Evolutionary conservation across 2,888 invertebrate species (phyloP).

Genomic region (Drosophila mercatorum): DNA sequence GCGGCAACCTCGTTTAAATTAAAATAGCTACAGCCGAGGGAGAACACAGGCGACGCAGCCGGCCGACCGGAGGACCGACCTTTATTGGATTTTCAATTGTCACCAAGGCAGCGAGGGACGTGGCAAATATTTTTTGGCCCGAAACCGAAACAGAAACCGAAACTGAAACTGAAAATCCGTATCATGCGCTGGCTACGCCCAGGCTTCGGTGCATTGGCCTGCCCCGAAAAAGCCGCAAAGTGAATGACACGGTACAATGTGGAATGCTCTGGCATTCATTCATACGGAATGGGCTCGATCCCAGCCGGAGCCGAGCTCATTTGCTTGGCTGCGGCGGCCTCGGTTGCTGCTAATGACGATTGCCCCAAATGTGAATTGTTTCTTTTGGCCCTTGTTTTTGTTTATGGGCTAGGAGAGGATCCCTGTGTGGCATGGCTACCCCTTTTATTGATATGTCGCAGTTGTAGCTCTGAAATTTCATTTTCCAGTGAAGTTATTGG

Average conservation of each 20-base stretch:
- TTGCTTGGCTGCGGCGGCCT: conserved; percentile 47
- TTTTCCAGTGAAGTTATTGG: conserved; percentile 68
- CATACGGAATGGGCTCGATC: conserved; percentile 30
- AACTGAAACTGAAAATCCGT: conserved; percentile 16
- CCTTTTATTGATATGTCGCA: conserved; percentile 74
- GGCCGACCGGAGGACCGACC: conserved; percentile 35
- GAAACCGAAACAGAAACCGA: conserved; percentile 13
- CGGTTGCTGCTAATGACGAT: conserved; percentile 77
- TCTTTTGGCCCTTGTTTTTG: conserved; percentile 29
- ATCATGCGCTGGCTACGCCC: conserved; percentile 1
- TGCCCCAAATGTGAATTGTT: conserved; percentile 54
- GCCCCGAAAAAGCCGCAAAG: conserved; percentile 60
- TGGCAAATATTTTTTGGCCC: conserved; percentile 63
- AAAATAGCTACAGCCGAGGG: conserved; percentile 60
- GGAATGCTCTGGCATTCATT: conserved; percentile 53
- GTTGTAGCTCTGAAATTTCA: conserved; percentile 53
- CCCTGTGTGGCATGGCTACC: conserved; percentile 26
- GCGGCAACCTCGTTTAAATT: conserved; percentile 72
- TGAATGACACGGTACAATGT: conserved; percentile 63
- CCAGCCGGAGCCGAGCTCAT: conserved; percentile 19
- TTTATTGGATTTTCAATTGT: conserved; percentile 80
- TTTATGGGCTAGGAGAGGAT: conserved; percentile 24
- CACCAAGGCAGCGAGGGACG: conserved; percentile 53
- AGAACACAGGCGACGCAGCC: background rate
- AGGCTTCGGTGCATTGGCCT: conserved; percentile 5